A percentile compares a stretch with the other conserved stretches of the same genome.
Evolutionary conservation across 2,797 vertebrate species (phyloP).

Genomic region (Dicrostonyx torquatus): DNA sequence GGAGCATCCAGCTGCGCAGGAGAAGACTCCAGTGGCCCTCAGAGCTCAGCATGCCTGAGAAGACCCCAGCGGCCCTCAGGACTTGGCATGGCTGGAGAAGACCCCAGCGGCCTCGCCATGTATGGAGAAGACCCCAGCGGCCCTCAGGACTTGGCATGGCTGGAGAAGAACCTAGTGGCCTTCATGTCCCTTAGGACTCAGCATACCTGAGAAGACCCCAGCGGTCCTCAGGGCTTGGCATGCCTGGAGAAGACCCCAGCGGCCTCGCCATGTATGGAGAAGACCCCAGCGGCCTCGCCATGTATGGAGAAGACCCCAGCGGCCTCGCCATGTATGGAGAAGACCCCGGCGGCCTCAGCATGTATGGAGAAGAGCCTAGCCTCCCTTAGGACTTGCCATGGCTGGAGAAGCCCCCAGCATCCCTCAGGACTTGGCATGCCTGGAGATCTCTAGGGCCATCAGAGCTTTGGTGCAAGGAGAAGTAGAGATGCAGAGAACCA

Average conservation of each 20-base stretch:
- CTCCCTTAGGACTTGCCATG: too few species aligned
- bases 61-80: not conserved
- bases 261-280: too few species aligned
- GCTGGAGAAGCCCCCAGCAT: too few species aligned
- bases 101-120: not conserved
- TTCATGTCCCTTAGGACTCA: too few species aligned
- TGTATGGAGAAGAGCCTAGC: too few species aligned
- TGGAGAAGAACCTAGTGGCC: not conserved
- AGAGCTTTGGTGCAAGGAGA: not conserved
- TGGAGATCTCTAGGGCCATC: not conserved
- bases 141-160: too few species aligned
- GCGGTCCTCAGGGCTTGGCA: fast-evolving
- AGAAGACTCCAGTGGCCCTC: not conserved
- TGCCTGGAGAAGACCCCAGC: not conserved
- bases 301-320: too few species aligned
- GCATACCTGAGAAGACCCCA: not conserved
- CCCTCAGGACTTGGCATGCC: not conserved
- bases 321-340: too few species aligned
- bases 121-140: not conserved
- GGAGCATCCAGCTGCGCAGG: not conserved
- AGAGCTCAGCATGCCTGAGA: not conserved
- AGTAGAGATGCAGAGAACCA: not conserved
- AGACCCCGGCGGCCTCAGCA: too few species aligned
- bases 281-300: too few species aligned
- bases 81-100: not conserved